A percentile compares a stretch with the other conserved stretches of the same genome.
Evolutionary conservation across 2,113 vertebrate genomes (phyloP).

Genomic region (Sebastes schlegelii): DNA sequence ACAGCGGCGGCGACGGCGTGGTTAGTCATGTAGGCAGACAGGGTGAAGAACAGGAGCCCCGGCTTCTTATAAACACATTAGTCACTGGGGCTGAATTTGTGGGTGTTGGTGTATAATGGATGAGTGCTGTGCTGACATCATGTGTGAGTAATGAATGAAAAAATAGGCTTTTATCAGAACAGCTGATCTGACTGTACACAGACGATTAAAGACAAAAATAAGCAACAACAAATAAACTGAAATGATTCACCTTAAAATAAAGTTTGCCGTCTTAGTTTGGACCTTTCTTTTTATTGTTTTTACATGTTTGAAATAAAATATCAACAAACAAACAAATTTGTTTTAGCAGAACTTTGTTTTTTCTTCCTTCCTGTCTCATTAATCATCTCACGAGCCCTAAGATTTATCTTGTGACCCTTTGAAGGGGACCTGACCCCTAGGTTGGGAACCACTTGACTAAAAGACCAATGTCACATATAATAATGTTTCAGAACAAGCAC

Average conservation of each 20-base stretch:
- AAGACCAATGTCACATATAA: neutral
- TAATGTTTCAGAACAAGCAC: neutral
- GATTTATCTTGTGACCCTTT: neutral
- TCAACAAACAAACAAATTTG: too few relatives aligned
- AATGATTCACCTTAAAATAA: neutral
- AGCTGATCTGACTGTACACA: slow-evolving; percentile 13
- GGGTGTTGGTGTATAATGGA: slow-evolving; percentile 27
- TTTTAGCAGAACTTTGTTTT: neutral
- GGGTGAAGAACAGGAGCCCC: slow-evolving; percentile 18
- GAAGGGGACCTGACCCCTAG: neutral
- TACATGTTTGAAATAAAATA: too few relatives aligned
- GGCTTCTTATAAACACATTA: slow-evolving; percentile 59
- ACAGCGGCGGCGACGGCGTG: slow-evolving; percentile 9
- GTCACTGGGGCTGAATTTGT: slow-evolving; percentile 47
- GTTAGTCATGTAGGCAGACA: slow-evolving; percentile 45
- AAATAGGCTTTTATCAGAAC: slow-evolving; percentile 36
- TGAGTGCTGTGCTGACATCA: slow-evolving; percentile 45
- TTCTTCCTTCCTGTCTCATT: neutral
- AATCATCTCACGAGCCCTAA: neutral
- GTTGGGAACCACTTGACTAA: neutral
- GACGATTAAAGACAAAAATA: neutral
- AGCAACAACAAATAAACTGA: neutral
- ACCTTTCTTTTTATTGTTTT: too few relatives aligned
- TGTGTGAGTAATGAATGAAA: slow-evolving; percentile 48
- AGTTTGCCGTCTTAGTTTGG: too few relatives aligned